Percentiles rank a stretch among this genome's conserved stretches.
Conservation (phyloP, 2,113 vertebrate species). For the Caranx melampygus region DNA sequence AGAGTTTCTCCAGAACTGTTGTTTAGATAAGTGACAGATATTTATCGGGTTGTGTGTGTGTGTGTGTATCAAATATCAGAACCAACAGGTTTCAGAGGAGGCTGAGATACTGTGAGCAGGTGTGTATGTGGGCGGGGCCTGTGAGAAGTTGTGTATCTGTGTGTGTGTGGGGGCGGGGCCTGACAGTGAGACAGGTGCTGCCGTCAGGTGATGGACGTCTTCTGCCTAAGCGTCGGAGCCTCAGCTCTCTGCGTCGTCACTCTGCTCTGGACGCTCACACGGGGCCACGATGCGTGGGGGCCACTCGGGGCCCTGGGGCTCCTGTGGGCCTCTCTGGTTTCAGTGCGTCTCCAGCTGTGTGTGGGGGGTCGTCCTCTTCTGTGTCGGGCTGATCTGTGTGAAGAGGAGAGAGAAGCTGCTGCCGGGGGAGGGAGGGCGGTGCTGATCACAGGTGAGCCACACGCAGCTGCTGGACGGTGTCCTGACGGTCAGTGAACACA, state of each 20-base stretch:
- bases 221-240: slow-evolving; percentile 2
- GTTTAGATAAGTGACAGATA: no score
- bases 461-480: not conserved
- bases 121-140: not conserved
- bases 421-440: slow-evolving; percentile 33
- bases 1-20: no score
- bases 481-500: no score
- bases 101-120: slow-evolving; percentile 4
- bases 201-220: slow-evolving; percentile 8
- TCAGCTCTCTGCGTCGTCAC: not conserved
- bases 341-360: not conserved
- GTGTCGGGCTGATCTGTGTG: slow-evolving; percentile 16
- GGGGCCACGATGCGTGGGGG: not conserved
- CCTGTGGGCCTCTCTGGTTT: not conserved
- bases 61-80: no score
- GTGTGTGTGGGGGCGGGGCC: no score
- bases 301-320: not conserved
- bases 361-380: slow-evolving; percentile 15
- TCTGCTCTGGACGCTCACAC: not conserved
- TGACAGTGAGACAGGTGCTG: no score
- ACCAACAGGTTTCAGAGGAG: no score
- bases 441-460: slow-evolving; percentile 73
- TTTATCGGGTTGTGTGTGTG: no score
- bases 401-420: slow-evolving; percentile 18
- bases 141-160: not conserved